Evolutionary conservation across 2,113 vertebrate genomes (phyloP).

Genomic region (Gadus macrocephalus): DNA sequence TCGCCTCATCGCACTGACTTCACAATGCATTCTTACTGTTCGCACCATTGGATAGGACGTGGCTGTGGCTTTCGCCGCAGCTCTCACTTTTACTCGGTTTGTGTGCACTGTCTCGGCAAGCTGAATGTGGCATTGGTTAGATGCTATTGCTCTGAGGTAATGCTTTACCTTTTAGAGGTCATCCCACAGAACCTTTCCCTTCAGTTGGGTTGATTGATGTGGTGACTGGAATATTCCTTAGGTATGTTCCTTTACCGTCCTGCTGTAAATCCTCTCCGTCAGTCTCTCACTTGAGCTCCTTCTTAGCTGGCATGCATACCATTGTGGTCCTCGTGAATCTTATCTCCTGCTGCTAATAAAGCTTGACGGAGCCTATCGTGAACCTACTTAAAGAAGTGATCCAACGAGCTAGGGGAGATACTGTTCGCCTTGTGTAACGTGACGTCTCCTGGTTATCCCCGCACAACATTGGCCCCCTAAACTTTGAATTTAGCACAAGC

Average conservation of each 20-base stretch:
- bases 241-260: not conserved
- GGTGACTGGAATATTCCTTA: too few relatives aligned
- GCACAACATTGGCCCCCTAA: constrained; percentile 6
- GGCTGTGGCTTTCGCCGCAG: too few relatives aligned
- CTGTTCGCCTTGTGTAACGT: constrained; percentile 45
- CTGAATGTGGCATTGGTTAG: not conserved
- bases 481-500: constrained; percentile 28
- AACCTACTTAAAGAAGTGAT: constrained; percentile 52
- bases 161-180: constrained; percentile 8
- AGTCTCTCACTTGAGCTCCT: constrained; percentile 20
- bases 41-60: too few relatives aligned
- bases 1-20: too few relatives aligned
- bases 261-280: constrained; percentile 9
- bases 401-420: constrained; percentile 38
- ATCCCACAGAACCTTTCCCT: not conserved
- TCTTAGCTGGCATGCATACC: constrained; percentile 29
- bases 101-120: not conserved
- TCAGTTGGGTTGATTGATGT: too few relatives aligned
- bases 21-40: too few relatives aligned
- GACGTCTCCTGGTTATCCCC: constrained; percentile 28
- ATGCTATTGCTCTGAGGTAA: not conserved
- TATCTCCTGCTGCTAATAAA: constrained; percentile 51
- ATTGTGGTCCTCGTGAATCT: constrained; percentile 36
- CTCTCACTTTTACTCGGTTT: not conserved
- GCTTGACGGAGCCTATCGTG: constrained; percentile 34